Percentiles rank a stretch among this genome's conserved stretches.
phyloP scores from a whole-genome alignment of 2,797 vertebrate species.

The Crenichthys baileyi region DNA sequence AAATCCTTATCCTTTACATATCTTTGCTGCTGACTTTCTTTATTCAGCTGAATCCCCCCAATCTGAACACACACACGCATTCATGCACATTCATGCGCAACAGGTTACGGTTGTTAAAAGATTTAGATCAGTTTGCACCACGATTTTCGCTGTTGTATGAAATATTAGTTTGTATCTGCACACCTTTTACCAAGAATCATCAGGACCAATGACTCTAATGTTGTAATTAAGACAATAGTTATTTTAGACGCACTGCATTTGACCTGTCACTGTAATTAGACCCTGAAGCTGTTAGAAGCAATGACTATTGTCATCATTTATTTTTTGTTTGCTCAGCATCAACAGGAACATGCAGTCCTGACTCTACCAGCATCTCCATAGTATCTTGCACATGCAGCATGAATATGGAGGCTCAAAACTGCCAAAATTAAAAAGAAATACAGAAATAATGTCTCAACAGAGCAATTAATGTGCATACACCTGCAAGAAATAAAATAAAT shows the following conservation, averaged over 20 bases:
- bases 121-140: neutral
- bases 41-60: neutral
- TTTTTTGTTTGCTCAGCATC: slow-evolving; percentile 50
- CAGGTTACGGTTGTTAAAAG: neutral
- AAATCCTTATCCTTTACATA: neutral
- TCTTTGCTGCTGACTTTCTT: neutral
- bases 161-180: neutral
- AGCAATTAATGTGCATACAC: neutral
- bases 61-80: neutral
- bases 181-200: slow-evolving; percentile 5
- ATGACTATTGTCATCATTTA: slow-evolving; percentile 47
- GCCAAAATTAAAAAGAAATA: neutral
- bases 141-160: neutral
- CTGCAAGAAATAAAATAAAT: neutral
- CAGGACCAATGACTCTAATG: slow-evolving; percentile 15
- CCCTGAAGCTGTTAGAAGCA: slow-evolving; percentile 29
- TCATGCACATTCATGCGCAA: neutral
- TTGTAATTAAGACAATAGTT: slow-evolving; percentile 50
- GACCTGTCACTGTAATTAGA: slow-evolving; percentile 52
- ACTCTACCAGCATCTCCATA: slow-evolving; percentile 17
- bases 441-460: neutral
- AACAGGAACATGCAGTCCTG: neutral
- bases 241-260: slow-evolving; percentile 34
- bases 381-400: neutral
- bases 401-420: neutral